phyloP scores from a whole-genome alignment of 2,113 vertebrate species.

The Notothenia rossii region DNA sequence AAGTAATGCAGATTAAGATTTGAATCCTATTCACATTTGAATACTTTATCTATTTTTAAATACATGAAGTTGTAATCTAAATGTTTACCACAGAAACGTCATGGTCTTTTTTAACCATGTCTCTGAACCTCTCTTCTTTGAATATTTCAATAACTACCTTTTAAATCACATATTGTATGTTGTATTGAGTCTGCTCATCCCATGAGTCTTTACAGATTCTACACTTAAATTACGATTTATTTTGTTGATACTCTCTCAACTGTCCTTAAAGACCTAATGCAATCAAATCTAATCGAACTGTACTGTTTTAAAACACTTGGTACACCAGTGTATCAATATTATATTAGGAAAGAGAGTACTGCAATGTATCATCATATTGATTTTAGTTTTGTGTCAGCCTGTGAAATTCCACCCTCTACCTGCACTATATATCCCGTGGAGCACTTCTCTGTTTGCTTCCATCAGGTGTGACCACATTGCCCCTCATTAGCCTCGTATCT shows the following conservation, averaged over 20 bases:
- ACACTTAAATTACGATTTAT: neutral
- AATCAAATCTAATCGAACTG: neutral
- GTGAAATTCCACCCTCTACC: slow-evolving; percentile 1
- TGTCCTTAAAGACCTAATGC: neutral
- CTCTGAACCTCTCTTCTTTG: neutral
- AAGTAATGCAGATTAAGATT: neutral
- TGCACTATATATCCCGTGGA: neutral
- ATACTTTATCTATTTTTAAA: neutral
- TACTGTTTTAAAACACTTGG: neutral
- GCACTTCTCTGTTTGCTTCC: slow-evolving; percentile 7
- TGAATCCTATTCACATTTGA: neutral
- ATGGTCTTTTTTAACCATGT: neutral
- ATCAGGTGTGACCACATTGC: slow-evolving; percentile 25
- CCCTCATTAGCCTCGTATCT: slow-evolving; percentile 22
- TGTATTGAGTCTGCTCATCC: neutral
- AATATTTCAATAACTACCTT: neutral
- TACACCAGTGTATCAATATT: slow-evolving; percentile 1
- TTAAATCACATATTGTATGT: neutral
- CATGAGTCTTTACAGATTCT: neutral
- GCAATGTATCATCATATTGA: slow-evolving; percentile 17
- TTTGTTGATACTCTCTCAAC: neutral
- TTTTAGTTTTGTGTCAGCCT: slow-evolving; percentile 5
- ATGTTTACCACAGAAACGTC: neutral
- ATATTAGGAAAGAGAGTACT: neutral
- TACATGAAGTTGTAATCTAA: neutral